Percentiles rank a stretch among this genome's conserved stretches.
Evolutionary conservation across 2,113 vertebrate species (phyloP).

Genomic region (Lota lota): DNA sequence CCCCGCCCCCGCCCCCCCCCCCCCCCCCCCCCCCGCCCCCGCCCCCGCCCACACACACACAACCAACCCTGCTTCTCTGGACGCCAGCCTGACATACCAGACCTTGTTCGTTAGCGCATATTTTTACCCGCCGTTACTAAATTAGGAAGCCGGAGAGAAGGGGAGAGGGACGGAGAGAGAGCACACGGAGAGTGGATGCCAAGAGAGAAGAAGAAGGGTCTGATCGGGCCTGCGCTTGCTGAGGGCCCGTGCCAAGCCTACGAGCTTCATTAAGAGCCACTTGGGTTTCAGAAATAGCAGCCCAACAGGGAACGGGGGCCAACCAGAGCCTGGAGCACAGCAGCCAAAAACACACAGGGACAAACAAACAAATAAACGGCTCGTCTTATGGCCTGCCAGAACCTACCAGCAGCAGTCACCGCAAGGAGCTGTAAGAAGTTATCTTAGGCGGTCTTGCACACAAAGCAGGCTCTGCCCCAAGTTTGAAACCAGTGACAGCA

Average conservation of each 20-base stretch:
- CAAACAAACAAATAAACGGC: constrained; percentile 74
- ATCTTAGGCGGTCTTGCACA: constrained; percentile 61
- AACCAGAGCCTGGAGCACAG: constrained; percentile 57
- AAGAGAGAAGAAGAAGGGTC: constrained; percentile 77
- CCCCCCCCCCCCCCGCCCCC: constrained; percentile 1
- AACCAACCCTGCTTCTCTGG: constrained; percentile 70
- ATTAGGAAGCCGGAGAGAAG: constrained; percentile 80
- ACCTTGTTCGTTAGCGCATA: constrained; percentile 83
- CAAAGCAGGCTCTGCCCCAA: constrained; percentile 49
- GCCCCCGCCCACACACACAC: constrained; percentile 18
- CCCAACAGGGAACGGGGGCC: constrained; percentile 61
- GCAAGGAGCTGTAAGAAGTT: constrained; percentile 65
- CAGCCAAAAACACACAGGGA: constrained; percentile 69
- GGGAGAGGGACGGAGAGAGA: constrained; percentile 55
- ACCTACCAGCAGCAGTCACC: constrained; percentile 63
- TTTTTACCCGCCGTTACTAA: constrained; percentile 94
- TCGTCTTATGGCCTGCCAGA: constrained; percentile 68
- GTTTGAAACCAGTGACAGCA: constrained; percentile 64
- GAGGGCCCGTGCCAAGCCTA: constrained; percentile 72
- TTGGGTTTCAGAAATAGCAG: constrained; percentile 77
- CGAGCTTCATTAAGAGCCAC: constrained; percentile 70
- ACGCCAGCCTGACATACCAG: constrained; percentile 85
- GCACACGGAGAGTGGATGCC: constrained; percentile 77
- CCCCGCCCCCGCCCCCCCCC: constrained; percentile 10
- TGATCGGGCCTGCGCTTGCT: constrained; percentile 73